Base-by-base conservation (phyloP, 2,797 vertebrate genomes). In the Lacerta viridis region DNA sequence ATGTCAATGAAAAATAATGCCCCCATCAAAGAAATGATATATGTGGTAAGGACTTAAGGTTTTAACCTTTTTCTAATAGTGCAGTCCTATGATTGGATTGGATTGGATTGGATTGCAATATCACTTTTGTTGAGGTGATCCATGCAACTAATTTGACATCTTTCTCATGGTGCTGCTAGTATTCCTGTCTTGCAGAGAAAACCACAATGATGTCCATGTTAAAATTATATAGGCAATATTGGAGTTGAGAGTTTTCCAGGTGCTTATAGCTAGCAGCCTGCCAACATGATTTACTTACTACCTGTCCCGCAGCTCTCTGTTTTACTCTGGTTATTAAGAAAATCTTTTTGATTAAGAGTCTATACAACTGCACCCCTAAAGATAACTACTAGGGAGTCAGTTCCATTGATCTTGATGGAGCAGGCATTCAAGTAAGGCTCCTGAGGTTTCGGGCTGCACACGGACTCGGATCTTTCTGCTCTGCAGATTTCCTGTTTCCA, bases 1-100 rank as follows among this genome's bases (percentile, higher is more conserved):
- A 85, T 33, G 7, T 2, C 23, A 36, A 15, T 3, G 1, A 0
- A 0, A 1, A 18, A 3, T 11, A 85, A 29, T n/a, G 41, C 9
- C 33, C 27, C 1, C 25, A 59, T 18, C 23, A 33, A 77, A n/a
- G 20, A 43, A 43, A 66, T 43, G 2, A 33, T 10, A 7, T 43
- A 46, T 39, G 36, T 36, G 5, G 46, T 8, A 74, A 36, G 18
- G 82, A 29, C 27, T 29, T 46, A 29, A 6, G 43, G 11, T 84
- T 50, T 15, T 2, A 25, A 8, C 7, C 17, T 43, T 43, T 64
- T 85, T 61, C 43, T 33, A 50, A 33, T 17, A 9, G n/a, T 41
- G 72, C 39, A 41, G 76, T 85, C 7, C 72, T 43, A 18, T 39
- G 7, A 61, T 7, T 23, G 5, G 59, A 61, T 23, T 61, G 61